Evolutionary conservation across 1,140 invertebrate genomes (phyloP).

Genomic region (Acyrthosiphon pisum): DNA sequence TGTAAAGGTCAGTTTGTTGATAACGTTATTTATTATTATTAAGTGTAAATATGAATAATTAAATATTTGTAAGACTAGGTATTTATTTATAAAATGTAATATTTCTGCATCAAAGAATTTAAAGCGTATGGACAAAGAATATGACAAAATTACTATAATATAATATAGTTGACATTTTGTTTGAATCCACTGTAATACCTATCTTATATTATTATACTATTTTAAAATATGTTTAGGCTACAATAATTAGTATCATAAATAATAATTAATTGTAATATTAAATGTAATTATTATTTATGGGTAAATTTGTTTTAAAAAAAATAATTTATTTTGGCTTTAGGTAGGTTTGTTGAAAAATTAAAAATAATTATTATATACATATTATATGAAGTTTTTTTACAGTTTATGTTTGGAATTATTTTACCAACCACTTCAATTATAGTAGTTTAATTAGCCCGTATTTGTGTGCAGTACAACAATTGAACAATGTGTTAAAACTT

Average conservation of each 20-base stretch:
- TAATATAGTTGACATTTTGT: background rate
- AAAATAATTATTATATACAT: too few species aligned
- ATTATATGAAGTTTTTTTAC: background rate
- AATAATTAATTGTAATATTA: too few species aligned
- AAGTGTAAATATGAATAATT: background rate
- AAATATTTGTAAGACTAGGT: background rate
- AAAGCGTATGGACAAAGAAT: background rate
- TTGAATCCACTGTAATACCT: background rate
- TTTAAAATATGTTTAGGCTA: background rate
- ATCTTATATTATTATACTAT: too few species aligned
- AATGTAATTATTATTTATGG: too few species aligned
- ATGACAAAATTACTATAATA: background rate
- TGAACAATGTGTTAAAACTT: too few species aligned
- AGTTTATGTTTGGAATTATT: background rate
- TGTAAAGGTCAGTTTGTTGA: background rate
- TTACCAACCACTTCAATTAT: background rate
- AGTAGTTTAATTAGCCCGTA: background rate
- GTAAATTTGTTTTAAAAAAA: too few species aligned
- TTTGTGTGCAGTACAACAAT: background rate
- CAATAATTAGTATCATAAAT: background rate
- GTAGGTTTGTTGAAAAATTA: too few species aligned
- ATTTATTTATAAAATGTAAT: background rate
- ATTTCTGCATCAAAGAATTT: background rate
- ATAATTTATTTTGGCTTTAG: too few species aligned
- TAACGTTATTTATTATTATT: background rate